phyloP scores from a whole-genome alignment of 2,888 invertebrate genomes.

The Congeria kusceri region DNA sequence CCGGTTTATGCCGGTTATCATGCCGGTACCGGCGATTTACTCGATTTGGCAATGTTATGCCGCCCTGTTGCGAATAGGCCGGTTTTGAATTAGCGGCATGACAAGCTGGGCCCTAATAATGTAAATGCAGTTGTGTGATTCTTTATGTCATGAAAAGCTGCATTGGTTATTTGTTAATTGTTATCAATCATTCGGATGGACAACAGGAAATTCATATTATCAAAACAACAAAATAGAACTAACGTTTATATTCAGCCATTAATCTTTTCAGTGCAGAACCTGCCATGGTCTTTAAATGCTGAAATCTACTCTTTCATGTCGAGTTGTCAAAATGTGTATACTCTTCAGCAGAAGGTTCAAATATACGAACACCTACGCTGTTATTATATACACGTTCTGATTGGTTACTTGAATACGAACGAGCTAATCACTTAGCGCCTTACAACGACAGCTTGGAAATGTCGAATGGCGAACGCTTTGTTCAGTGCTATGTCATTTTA shows the following conservation, averaged over 20 bases:
- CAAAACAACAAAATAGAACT: constrained; percentile 5
- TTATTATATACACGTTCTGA: neutral
- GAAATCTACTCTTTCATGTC: neutral
- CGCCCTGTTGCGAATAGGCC: too few relatives aligned
- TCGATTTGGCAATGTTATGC: too few relatives aligned
- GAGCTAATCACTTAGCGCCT: neutral
- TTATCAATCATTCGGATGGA: too few relatives aligned
- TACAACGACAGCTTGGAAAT: neutral
- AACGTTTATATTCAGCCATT: constrained; percentile 89
- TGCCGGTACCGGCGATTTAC: too few relatives aligned
- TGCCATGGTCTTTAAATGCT: constrained; percentile 85
- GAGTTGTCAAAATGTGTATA: constrained; percentile 14
- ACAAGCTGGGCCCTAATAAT: too few relatives aligned
- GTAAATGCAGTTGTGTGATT: too few relatives aligned
- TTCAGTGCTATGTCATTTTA: neutral
- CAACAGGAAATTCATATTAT: too few relatives aligned
- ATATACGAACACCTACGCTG: neutral
- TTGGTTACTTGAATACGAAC: constrained; percentile 4
- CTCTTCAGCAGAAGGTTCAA: constrained; percentile 6
- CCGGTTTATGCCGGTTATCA: too few relatives aligned
- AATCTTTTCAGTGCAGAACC: constrained; percentile 88
- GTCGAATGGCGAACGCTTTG: constrained; percentile 27
- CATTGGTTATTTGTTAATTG: too few relatives aligned
- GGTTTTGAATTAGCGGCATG: too few relatives aligned
- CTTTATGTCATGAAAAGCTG: too few relatives aligned